Conservation (phyloP, 2,888 invertebrate genomes). For the Agrochola lota region DNA sequence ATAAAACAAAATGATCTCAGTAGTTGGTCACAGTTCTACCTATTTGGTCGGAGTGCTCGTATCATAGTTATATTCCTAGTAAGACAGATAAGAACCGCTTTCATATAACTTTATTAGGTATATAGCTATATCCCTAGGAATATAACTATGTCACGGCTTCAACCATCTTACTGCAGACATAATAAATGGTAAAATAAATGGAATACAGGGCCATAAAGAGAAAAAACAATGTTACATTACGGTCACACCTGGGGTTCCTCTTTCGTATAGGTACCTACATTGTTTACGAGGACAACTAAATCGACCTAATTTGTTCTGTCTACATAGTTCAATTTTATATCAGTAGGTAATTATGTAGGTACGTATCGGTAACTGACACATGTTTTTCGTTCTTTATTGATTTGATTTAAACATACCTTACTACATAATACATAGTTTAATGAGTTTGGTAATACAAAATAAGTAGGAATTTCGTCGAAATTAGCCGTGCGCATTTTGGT, state of each 20-base stretch:
- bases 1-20: no score
- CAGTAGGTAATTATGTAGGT: neutral
- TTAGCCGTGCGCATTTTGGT: conserved; percentile 4
- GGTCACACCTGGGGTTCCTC: conserved; percentile 34
- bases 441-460: neutral
- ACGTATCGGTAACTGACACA: neutral
- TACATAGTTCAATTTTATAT: conserved; percentile 43
- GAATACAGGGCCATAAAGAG: conserved; percentile 12
- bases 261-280: conserved; percentile 22
- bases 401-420: neutral
- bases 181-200: conserved; percentile 15
- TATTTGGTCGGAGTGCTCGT: no score
- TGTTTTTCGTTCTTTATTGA: conserved; percentile 7
- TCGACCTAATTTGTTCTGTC: conserved; percentile 40
- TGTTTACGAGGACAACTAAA: conserved; percentile 45
- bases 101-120: no score
- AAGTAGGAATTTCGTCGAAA: neutral
- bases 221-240: conserved; percentile 13
- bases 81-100: no score
- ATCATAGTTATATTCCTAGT: no score
- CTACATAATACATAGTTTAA: neutral
- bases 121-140: no score
- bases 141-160: no score
- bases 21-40: no score
- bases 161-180: neutral